Conservation (phyloP, 2,113 vertebrate species). For the Phylloscopus trochiloides region DNA sequence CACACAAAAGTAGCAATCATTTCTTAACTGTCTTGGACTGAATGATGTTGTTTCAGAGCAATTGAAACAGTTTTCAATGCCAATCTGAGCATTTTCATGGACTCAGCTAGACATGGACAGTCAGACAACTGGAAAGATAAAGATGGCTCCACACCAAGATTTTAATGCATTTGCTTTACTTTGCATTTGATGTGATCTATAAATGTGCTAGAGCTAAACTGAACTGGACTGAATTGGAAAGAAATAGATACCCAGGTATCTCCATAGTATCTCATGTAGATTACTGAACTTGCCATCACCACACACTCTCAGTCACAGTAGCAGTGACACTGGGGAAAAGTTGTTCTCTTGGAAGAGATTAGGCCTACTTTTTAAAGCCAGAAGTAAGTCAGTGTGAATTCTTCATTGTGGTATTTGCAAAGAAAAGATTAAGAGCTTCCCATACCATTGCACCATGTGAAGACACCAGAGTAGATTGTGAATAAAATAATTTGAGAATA, state of each 20-base stretch:
- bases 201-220: accelerated
- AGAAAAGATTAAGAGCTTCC: background rate
- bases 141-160: background rate
- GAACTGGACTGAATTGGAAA: background rate
- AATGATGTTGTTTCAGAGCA: background rate
- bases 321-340: background rate
- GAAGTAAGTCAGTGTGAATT: background rate
- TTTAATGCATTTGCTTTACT: background rate
- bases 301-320: background rate
- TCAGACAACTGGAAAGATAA: background rate
- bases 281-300: background rate
- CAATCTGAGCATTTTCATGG: background rate
- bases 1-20: background rate
- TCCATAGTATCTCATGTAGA: accelerated
- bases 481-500: background rate
- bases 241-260: background rate
- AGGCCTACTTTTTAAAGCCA: background rate
- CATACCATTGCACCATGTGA: accelerated
- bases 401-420: background rate
- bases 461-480: background rate
- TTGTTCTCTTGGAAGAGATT: background rate
- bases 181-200: background rate
- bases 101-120: background rate
- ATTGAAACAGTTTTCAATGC: background rate
- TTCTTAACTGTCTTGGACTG: background rate